A percentile compares a stretch with the other conserved stretches of the same genome.
Conservation (phyloP, 1,140 invertebrate species). For the Wiebesia pumilae region DNA sequence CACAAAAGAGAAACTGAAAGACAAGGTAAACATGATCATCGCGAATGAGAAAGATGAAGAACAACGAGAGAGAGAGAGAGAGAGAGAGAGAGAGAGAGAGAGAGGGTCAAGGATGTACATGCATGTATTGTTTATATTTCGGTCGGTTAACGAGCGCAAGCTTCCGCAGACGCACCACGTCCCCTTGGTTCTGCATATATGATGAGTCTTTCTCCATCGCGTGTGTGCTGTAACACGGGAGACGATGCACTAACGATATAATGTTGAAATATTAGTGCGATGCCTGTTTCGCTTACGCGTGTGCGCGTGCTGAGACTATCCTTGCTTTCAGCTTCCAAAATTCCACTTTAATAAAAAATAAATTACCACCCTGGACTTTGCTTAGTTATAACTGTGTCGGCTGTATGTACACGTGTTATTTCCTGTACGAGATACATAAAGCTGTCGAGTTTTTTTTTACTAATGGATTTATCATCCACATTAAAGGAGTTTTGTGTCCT, state of each 20-base stretch:
- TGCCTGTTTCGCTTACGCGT: neutral
- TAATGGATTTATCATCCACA: neutral
- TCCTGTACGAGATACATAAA: neutral
- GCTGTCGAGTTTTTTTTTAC: neutral
- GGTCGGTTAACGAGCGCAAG: neutral
- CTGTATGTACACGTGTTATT: neutral
- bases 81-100: neutral
- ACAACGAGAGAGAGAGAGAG: no score
- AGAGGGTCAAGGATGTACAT: neutral
- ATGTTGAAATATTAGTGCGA: slow-evolving; percentile 24
- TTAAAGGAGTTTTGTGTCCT: no score
- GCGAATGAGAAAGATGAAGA: neutral
- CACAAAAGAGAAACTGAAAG: neutral
- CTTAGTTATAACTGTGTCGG: neutral
- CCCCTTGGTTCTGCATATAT: slow-evolving; percentile 13
- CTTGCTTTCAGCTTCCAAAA: neutral
- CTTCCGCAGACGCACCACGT: neutral
- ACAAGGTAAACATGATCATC: neutral
- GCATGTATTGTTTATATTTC: slow-evolving; percentile 21
- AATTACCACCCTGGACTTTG: neutral
- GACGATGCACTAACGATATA: slow-evolving; percentile 11
- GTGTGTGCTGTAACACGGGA: neutral
- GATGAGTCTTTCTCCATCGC: neutral
- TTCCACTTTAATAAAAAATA: no score
- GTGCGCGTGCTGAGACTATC: neutral